Evolutionary conservation across 1,140 invertebrate species (phyloP).

Genomic region (Brachionus rubens): DNA sequence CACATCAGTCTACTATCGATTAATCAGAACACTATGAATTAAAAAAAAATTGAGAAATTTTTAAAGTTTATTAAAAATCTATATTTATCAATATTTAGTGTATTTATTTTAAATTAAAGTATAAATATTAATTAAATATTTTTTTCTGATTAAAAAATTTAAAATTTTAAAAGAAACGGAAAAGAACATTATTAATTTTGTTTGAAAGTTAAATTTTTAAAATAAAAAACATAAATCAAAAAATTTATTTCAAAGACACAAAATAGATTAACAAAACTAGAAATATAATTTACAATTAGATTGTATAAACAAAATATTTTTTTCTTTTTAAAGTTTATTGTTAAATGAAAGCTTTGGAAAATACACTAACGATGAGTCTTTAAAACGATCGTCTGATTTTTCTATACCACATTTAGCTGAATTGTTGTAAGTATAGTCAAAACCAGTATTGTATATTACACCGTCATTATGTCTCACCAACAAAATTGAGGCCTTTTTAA

Average conservation of each 20-base stretch:
- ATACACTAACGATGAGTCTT: background rate
- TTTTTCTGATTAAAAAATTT: too few relatives aligned
- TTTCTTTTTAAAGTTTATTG: background rate
- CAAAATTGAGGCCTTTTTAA: slow-evolving; percentile 6
- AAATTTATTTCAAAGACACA: background rate
- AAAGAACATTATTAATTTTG: too few relatives aligned
- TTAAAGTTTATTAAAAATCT: too few relatives aligned
- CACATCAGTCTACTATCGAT: too few relatives aligned
- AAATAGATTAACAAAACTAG: slow-evolving; percentile 1
- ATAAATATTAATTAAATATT: too few relatives aligned
- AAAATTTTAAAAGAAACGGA: too few relatives aligned
- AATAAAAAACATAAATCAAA: background rate
- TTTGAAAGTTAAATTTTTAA: background rate
- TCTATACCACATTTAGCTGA: background rate
- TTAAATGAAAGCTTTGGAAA: slow-evolving; percentile 13
- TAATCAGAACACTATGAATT: too few relatives aligned
- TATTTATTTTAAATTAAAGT: too few relatives aligned
- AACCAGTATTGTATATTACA: slow-evolving; percentile 42
- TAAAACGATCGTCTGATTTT: background rate
- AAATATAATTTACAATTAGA: slow-evolving; percentile 28
- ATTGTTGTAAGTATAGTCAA: slow-evolving; percentile 20
- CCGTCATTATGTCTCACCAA: slow-evolving; percentile 33
- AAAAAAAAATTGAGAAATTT: too few relatives aligned
- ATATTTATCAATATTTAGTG: too few relatives aligned
- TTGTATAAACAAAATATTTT: background rate